These are phyloP conservation scores for Cladorhizidae sp. DNA, from an alignment of 37 sponge, comb jelly and placozoan species.

Conservation along the genomic window DNA sequence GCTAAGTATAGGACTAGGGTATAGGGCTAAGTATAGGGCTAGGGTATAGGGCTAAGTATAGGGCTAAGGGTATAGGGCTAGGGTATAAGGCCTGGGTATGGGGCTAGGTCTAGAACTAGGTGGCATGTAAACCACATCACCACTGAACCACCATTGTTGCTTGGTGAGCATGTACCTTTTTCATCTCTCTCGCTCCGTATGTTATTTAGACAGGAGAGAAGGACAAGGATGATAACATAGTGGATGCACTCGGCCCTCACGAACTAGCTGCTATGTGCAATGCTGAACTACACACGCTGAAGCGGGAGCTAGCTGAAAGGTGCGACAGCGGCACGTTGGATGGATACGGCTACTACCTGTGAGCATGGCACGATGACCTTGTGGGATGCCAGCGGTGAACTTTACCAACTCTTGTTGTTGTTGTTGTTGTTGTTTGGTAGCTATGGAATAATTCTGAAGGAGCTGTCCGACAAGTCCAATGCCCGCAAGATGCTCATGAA, in stretches of 20 bases:
- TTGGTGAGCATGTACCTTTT: no score
- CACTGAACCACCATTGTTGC: no score
- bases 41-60: no score
- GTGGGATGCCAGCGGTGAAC: background rate
- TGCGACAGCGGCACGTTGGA: constrained; percentile 32
- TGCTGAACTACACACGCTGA: constrained; percentile 42
- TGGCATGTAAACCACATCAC: no score
- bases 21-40: no score
- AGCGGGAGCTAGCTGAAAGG: constrained; percentile 43
- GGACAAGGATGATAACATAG: constrained; percentile 62
- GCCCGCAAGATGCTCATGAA: constrained; percentile 53
- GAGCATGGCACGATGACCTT: background rate
- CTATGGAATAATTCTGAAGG: constrained; percentile 73
- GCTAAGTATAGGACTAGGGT: background rate
- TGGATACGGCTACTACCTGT: constrained; percentile 78
- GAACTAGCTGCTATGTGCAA: constrained; percentile 43
- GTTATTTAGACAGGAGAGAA: constrained; percentile 80
- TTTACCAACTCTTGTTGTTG: background rate
- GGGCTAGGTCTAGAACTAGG: background rate
- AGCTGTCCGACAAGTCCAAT: constrained; percentile 35
- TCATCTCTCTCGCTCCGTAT: no score
- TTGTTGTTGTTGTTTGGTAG: constrained; percentile 28
- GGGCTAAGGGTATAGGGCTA: background rate
- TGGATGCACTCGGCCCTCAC: constrained; percentile 66
- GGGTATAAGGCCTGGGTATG: background rate